Evolutionary conservation across 2,888 invertebrate genomes (phyloP).

Genomic region (Machimus atricapillus): DNA sequence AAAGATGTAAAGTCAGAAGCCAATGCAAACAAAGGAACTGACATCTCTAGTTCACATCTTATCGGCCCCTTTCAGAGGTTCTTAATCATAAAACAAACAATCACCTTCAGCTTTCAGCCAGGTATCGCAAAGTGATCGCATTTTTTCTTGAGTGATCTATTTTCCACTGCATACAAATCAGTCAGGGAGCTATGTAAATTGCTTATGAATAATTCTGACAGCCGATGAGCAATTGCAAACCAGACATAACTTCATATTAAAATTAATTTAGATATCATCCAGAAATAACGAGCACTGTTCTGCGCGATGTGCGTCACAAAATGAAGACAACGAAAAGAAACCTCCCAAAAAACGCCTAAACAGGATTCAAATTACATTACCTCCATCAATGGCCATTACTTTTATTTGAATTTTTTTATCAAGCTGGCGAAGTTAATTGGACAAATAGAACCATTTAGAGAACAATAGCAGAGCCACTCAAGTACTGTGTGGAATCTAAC

Average conservation of each 20-base stretch:
- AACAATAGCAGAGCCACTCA: constrained; percentile 44
- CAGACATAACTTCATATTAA: constrained; percentile 46
- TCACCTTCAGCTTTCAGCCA: constrained; percentile 32
- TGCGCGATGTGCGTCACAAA: not conserved
- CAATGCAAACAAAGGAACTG: constrained; percentile 30
- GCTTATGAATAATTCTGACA: constrained; percentile 48
- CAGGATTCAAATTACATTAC: constrained; percentile 26
- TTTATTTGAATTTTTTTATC: constrained; percentile 34
- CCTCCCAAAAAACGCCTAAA: not conserved
- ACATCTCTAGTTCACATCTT: constrained; percentile 33
- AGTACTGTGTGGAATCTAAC: not conserved
- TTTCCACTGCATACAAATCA: constrained; percentile 36
- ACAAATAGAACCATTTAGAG: constrained; percentile 47
- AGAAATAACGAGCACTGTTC: constrained; percentile 18
- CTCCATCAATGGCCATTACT: not conserved
- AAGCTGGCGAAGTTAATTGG: constrained; percentile 44
- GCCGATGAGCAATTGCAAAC: constrained; percentile 45
- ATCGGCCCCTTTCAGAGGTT: constrained; percentile 32
- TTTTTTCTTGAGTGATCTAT: constrained; percentile 13
- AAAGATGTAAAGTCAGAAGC: constrained; percentile 1
- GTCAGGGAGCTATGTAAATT: constrained; percentile 45
- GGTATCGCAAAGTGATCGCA: constrained; percentile 42
- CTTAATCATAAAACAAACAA: constrained; percentile 45
- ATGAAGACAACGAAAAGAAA: not conserved
- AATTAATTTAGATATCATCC: constrained; percentile 47